Percentiles rank a stretch among this genome's conserved stretches.
Evolutionary conservation across 2,797 vertebrate species (phyloP).

Genomic region (Rhodeus uyekii): DNA sequence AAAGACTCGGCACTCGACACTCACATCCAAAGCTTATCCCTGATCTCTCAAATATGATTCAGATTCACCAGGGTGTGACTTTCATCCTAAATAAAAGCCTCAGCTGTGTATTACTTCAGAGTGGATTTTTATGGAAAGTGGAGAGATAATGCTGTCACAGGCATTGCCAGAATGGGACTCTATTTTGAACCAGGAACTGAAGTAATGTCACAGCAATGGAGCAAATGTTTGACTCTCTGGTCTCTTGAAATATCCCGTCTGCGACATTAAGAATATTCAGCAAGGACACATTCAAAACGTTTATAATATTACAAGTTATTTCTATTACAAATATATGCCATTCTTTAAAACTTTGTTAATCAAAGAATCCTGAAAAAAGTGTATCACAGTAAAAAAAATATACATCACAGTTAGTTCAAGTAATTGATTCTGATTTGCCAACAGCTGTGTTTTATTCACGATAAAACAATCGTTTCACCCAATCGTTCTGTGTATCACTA

Average conservation of each 20-base stretch:
- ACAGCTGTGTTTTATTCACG: too few species aligned
- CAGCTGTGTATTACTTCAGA: conserved; percentile 36
- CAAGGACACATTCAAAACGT: too few species aligned
- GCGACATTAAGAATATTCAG: background rate
- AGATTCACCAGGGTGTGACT: conserved; percentile 49
- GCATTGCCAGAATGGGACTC: background rate
- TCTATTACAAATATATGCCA: too few species aligned
- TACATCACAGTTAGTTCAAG: too few species aligned
- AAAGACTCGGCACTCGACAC: conserved; percentile 10
- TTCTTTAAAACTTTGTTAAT: too few species aligned
- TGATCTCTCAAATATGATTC: conserved; percentile 45
- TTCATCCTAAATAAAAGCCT: conserved; percentile 50
- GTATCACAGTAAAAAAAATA: too few species aligned
- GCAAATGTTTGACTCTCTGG: too few species aligned
- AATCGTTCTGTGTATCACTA: too few species aligned
- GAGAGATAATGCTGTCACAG: conserved; percentile 24
- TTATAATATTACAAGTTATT: too few species aligned
- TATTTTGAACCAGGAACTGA: background rate
- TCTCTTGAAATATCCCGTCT: background rate
- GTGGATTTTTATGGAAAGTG: conserved; percentile 27
- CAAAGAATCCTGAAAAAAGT: too few species aligned
- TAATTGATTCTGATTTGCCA: too few species aligned
- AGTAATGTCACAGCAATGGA: background rate
- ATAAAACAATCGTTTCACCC: too few species aligned
- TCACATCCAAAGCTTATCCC: conserved; percentile 25